Conservation (phyloP, 2,888 invertebrate genomes). For the Uropetala carovei region DNA sequence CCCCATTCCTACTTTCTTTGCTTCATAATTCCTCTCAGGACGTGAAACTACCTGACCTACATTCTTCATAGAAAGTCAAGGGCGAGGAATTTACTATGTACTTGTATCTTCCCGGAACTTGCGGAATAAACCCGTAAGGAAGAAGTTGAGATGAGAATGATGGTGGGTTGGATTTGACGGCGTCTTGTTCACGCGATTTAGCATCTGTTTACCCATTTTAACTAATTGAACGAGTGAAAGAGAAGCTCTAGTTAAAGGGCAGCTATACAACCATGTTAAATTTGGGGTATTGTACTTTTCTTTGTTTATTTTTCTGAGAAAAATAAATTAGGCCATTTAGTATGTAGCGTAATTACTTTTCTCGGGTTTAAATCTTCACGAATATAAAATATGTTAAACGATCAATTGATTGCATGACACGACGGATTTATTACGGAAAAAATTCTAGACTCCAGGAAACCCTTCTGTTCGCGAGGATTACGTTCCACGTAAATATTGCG, state of each 20-base stretch:
- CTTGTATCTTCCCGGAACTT: neutral
- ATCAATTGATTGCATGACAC: too few relatives aligned
- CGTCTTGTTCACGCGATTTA: neutral
- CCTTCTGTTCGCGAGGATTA: too few relatives aligned
- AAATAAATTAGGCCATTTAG: too few relatives aligned
- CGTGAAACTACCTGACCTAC: neutral
- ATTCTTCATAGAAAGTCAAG: constrained; percentile 4
- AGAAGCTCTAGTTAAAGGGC: neutral
- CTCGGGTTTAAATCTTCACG: too few relatives aligned
- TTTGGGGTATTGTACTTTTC: neutral
- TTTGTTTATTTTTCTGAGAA: neutral
- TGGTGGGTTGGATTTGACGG: neutral
- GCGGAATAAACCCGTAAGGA: neutral
- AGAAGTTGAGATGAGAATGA: neutral
- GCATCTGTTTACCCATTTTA: neutral
- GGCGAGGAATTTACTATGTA: neutral
- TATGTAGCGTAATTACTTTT: too few relatives aligned
- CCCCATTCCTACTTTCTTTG: neutral
- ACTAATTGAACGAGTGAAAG: neutral
- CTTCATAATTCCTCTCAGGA: neutral
- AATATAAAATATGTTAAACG: too few relatives aligned
- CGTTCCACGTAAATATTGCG: too few relatives aligned
- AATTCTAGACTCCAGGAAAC: too few relatives aligned
- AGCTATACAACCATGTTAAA: too few relatives aligned
- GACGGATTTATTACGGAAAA: too few relatives aligned